Percentiles rank a stretch among this genome's conserved stretches.
Evolutionary conservation across 1,140 invertebrate species (phyloP).

Genomic region (Notospermus geniculatus): DNA sequence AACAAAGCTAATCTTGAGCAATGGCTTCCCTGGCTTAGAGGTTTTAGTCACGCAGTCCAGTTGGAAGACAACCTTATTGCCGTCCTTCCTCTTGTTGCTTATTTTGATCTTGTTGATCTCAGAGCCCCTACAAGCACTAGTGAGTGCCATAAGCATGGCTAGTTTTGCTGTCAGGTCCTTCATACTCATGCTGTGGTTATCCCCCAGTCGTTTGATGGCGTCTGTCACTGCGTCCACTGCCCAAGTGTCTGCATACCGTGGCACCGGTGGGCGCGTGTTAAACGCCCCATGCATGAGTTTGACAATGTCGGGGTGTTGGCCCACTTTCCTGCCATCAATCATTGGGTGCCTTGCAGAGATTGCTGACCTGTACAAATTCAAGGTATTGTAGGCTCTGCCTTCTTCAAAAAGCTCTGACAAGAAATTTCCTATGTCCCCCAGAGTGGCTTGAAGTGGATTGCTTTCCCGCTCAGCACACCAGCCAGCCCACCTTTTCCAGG

Average conservation of each 20-base stretch:
- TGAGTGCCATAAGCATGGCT: conserved; percentile 3
- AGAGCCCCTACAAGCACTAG: conserved; percentile 1
- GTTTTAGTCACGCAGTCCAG: neutral
- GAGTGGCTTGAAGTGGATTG: conserved; percentile 19
- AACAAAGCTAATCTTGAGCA: neutral
- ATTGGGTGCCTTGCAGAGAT: conserved; percentile 13
- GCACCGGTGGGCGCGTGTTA: conserved; percentile 12
- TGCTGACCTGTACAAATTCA: conserved; percentile 19
- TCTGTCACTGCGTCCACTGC: neutral
- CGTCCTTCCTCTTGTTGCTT: neutral
- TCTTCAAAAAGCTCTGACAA: conserved; percentile 6
- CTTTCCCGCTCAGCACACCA: conserved; percentile 18
- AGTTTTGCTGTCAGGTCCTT: neutral
- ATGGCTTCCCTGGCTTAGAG: neutral
- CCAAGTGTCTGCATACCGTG: conserved; percentile 16
- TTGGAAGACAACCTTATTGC: neutral
- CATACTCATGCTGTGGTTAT: neutral
- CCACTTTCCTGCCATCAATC: conserved; percentile 15
- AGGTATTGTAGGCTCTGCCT: conserved; percentile 11
- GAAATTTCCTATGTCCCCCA: conserved; percentile 17
- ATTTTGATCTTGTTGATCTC: neutral
- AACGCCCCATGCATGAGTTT: conserved; percentile 15
- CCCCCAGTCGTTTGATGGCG: neutral
- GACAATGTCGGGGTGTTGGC: conserved; percentile 9
- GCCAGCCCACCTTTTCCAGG: conserved; percentile 22